Evolutionary conservation across 2,888 invertebrate species (phyloP), one percentile per base, ranked within the genome.

Genomic region (Papilio elwesi): DNA sequence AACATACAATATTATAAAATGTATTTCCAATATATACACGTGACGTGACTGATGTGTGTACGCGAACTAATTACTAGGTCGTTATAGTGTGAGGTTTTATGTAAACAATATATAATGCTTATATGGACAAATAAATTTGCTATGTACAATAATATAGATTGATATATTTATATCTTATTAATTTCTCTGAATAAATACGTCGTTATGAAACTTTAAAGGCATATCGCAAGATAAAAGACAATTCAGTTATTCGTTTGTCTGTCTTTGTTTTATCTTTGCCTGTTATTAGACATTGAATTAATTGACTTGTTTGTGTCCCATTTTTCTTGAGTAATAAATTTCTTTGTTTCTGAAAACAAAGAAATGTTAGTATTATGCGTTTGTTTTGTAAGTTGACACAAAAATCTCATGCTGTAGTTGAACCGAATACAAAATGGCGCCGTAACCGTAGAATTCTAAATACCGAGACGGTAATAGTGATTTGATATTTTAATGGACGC

Each of bases 401-500:
- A 62, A 62, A 62, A 62, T 62, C 43, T 62, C 15, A 15, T 62
- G 9, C 43, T 62, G 15, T 62, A 38, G 13, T 10, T 38, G 13
- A 74, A 76, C 78, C 74, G 4, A 75, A 76, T 75, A 77, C 79
- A 78, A 79, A 74, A 79, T 75, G 80, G 81, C 85, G 82, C 80
- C 59, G 78, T 79, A 79, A 85, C 84, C 85, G 59, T 84, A 83
- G 81, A 82, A 87, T 87, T 86, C 86, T 85, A 87, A 88, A 80
- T 13, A 26, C 15, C 48, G 82, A 82, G 84, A 85, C 83, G 82
- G 69, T 63, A 78, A 85, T 87, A 88, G 88, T 88, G 88, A 87
- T 57, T 59, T 36, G 52, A 52, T 48, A 66, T 64, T 76, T 81
- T 82, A 79, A 82, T 77, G 81, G 84, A 87, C 82, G 85, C 85